phyloP scores from a whole-genome alignment of 1,140 invertebrate species.

The Cylas formicarius region DNA sequence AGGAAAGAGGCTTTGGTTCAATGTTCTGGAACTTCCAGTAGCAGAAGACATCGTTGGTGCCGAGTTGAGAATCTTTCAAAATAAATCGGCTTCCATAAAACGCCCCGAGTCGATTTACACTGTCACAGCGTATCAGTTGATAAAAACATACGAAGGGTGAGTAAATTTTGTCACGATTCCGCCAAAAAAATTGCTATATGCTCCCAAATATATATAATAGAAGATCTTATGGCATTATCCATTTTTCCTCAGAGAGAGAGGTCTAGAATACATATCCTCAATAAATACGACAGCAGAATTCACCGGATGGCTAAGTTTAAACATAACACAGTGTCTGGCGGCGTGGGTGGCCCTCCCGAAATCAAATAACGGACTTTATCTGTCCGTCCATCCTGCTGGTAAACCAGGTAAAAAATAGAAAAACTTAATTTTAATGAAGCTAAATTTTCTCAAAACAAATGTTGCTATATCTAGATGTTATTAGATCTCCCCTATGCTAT shows the following conservation, averaged over 20 bases:
- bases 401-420: slow-evolving; percentile 49
- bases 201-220: slow-evolving; percentile 9
- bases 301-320: slow-evolving; percentile 72
- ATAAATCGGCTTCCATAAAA: slow-evolving; percentile 35
- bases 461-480: no score
- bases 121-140: slow-evolving; percentile 51
- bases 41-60: slow-evolving; percentile 75
- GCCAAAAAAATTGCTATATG: neutral
- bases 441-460: neutral
- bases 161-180: slow-evolving; percentile 3
- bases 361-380: slow-evolving; percentile 82
- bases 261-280: slow-evolving; percentile 58
- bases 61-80: slow-evolving; percentile 76
- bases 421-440: no score
- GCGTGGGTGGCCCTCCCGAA: slow-evolving; percentile 71
- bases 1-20: slow-evolving; percentile 85
- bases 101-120: slow-evolving; percentile 43
- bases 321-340: slow-evolving; percentile 64
- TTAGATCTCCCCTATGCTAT: no score
- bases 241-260: slow-evolving; percentile 48
- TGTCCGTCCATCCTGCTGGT: slow-evolving; percentile 66
- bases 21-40: slow-evolving; percentile 73
- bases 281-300: slow-evolving; percentile 54
- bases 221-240: neutral
- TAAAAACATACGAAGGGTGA: slow-evolving; percentile 52